Evolutionary conservation across 2,888 invertebrate genomes (phyloP).

Genomic region (Caenorhabditis auriculariae): DNA sequence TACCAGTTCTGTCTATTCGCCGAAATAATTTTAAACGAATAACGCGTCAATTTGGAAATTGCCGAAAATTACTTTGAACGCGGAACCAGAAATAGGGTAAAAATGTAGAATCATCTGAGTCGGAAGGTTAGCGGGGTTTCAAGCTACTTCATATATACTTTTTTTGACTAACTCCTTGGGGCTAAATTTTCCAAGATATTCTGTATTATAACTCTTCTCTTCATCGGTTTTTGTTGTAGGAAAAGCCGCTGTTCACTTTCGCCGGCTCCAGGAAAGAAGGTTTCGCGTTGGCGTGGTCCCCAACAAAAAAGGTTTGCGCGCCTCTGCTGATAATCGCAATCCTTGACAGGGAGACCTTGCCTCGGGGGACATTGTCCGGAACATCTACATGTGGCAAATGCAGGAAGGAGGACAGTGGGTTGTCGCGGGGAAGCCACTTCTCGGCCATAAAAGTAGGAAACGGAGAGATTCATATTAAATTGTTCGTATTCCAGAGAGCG

Average conservation of each 20-base stretch:
- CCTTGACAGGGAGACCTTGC: slow-evolving; percentile 75
- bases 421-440: slow-evolving; percentile 84
- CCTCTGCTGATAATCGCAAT: background rate
- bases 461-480: background rate
- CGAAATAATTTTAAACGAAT: too few species aligned
- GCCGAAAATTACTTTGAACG: too few species aligned
- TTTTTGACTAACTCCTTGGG: too few species aligned
- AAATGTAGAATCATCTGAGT: too few species aligned
- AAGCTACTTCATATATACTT: too few species aligned
- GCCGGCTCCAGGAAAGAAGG: slow-evolving; percentile 90
- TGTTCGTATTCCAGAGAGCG: slow-evolving; percentile 70
- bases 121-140: too few species aligned
- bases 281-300: slow-evolving; percentile 91
- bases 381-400: slow-evolving; percentile 91
- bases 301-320: slow-evolving; percentile 52
- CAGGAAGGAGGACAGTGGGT: slow-evolving; percentile 79
- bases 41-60: too few species aligned
- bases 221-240: slow-evolving; percentile 14
- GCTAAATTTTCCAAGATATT: too few species aligned
- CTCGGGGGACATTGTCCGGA: slow-evolving; percentile 87
- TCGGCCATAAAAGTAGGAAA: slow-evolving; percentile 74
- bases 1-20: too few species aligned
- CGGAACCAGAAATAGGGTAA: too few species aligned
- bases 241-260: slow-evolving; percentile 79
- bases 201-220: background rate